Percentiles rank a stretch among this genome's conserved stretches.
These are phyloP conservation scores for Euproctis similis DNA, from an alignment of 2,888 invertebrate genomes.

Conservation along the genomic window DNA sequence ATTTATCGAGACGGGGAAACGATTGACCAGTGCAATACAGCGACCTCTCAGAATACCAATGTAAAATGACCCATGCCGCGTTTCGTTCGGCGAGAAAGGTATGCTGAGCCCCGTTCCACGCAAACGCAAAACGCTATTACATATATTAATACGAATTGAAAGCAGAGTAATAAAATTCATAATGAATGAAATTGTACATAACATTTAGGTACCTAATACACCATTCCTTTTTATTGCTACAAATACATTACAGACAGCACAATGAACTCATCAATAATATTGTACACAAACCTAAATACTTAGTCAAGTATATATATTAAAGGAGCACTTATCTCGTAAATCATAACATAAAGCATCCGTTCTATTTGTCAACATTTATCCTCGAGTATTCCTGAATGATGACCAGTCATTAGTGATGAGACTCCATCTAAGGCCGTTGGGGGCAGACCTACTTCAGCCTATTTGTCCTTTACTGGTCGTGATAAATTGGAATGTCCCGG, in stretches of 20 bases:
- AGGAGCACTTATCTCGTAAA: slow-evolving; percentile 38
- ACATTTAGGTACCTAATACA: neutral
- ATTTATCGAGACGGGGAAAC: too few species aligned
- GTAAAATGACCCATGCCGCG: too few species aligned
- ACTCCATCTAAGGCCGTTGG: slow-evolving; percentile 53
- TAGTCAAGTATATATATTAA: too few species aligned
- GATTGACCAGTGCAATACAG: too few species aligned
- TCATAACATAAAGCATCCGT: slow-evolving; percentile 49
- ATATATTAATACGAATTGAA: too few species aligned
- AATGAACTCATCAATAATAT: neutral
- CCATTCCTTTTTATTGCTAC: neutral
- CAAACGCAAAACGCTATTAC: too few species aligned
- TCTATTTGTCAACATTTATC: slow-evolving; percentile 67
- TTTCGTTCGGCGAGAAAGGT: too few species aligned
- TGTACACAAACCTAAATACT: neutral
- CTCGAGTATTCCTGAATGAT: slow-evolving; percentile 48
- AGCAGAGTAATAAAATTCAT: too few species aligned
- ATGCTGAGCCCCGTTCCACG: too few species aligned
- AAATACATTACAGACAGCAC: too few species aligned
- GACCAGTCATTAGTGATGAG: slow-evolving; percentile 50
- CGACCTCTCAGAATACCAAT: too few species aligned
- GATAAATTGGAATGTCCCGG: slow-evolving; percentile 52
- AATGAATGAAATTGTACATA: too few species aligned
- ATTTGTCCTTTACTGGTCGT: slow-evolving; percentile 52
- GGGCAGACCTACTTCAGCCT: slow-evolving; percentile 49